Base-by-base conservation (phyloP, 2,113 vertebrate species). In the Alligator mississippiensis region DNA sequence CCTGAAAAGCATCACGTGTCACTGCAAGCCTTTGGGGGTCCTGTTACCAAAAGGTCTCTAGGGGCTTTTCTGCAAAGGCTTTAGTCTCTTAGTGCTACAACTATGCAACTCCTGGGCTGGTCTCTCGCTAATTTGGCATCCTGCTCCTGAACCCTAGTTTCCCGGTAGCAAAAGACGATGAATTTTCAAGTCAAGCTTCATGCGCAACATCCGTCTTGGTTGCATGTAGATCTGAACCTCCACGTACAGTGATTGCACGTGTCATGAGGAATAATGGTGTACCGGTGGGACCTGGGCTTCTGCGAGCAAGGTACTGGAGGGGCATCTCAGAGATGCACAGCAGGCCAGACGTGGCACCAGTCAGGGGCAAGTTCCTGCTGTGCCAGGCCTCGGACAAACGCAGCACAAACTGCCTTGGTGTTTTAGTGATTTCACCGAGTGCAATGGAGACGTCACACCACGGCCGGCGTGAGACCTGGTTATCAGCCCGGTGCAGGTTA, bases 1-100 rank as follows among this genome's bases (percentile, higher is more conserved):
- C 47, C 47, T 47, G 47, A 47, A 5, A 30, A 28, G 38, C 13
- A 13, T n/a, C 0, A 0, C 28, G 61, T 27, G 30, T 74, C 74
- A n/a, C 5, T 9, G 64, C 64, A 18, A 68, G 30, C 64, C 28
- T 47, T 79, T 70, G 62, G 63, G 59, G 88, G 81, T 62, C 27
- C 11, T 6, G 1, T 5, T 2, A 34, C 16, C 30, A 28, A 75
- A 77, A 38, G 19, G 6, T 7, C 11, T 12, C 15, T 5, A 58
- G 74, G 34, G 61, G 9, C 24, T 75, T 4, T 17, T 16, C 64
- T 10, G 64, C 14, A 68, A 30, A 30, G 28, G 64, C 28, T 18
- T 28, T 47, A 47, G 8, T 47, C 47, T 47, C 64, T 30, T 66
- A 18, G 63, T 90, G 63, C 22, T 60, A n/a, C 25, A n/a, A 5